A percentile compares a stretch with the other conserved stretches of the same genome.
Conservation (phyloP, 1,140 invertebrate genomes). For the Orius insidiosus region DNA sequence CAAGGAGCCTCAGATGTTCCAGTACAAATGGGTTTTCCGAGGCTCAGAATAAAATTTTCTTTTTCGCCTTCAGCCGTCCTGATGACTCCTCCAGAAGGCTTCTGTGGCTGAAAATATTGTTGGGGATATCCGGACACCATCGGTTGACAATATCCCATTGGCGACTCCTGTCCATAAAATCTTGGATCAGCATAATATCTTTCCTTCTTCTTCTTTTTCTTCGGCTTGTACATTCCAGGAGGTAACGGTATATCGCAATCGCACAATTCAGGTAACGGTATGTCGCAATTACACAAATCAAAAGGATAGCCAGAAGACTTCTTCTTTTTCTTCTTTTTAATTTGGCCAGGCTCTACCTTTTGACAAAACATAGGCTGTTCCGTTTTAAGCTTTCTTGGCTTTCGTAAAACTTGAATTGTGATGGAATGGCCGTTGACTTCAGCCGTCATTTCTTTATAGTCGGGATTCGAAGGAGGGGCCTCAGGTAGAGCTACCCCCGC, state of each 20-base stretch:
- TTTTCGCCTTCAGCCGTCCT: too few species aligned
- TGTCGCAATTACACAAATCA: constrained; percentile 15
- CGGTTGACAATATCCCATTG: too few species aligned
- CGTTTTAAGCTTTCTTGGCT: constrained; percentile 4
- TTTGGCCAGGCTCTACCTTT: background rate
- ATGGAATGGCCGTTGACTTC: constrained; percentile 9
- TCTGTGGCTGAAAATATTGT: too few species aligned
- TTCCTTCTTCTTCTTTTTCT: constrained; percentile 8
- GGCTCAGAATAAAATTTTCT: too few species aligned
- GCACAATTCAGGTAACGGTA: constrained; percentile 10
- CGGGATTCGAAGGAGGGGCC: background rate
- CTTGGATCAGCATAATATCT: too few species aligned
- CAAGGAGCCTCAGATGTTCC: too few species aligned
- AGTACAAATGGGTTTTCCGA: too few species aligned
- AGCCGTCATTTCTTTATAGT: constrained; percentile 8
- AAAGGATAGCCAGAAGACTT: background rate
- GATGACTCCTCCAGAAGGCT: too few species aligned
- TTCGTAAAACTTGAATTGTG: constrained; percentile 7
- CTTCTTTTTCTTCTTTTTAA: constrained; percentile 1
- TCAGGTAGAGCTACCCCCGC: background rate
- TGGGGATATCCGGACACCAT: too few species aligned
- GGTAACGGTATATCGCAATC: background rate
- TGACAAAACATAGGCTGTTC: background rate
- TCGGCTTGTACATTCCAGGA: background rate
- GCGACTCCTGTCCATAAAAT: too few species aligned